Base-by-base conservation (phyloP, 2,113 vertebrate genomes). In the Callaeas wilsoni region DNA sequence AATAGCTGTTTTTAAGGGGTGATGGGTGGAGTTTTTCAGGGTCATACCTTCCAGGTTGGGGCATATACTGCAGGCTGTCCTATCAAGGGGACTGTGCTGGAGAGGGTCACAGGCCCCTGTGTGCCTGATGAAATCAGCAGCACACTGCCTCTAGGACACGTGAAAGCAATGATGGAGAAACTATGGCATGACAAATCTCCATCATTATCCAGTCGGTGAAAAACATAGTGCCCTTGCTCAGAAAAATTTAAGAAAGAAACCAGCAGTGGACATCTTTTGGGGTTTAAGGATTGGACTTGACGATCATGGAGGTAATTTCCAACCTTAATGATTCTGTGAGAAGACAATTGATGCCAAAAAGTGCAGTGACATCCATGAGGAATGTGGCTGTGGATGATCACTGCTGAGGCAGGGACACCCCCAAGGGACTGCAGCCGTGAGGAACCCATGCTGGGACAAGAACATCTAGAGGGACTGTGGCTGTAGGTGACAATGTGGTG, bases 241-340 rank as follows among this genome's bases (percentile, higher is more conserved):
- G 42, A 60, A 27, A 41, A 35, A 62, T 13, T 50, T 71, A 56
- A 46, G n/a, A 44, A 91, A 91, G 13, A 62, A 83, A 57, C 12
- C 0, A 1, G 4, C 37, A 67, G 52, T 0, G 1, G 5, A 7
- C 30, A n/a, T 37, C 10, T 33, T 55, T 52, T 37, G 44, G 10
- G 27, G 13, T 44, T n/a, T 50, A 74, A 37, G 12, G 12, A 7
- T 11, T 16, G 8, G 18, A 50, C 18, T 13, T 56, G 16, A 29
- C 23, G 37, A 50, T 13, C 59, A 25, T 37, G 19, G 33, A 74
- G 4, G 18, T 20, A 52, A 65, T 74, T 65, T 65, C 44, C 27
- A 65, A 10, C 8, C 23, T 33, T 50, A 37, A 37, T 1, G 4
- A 50, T 23, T 81, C 44, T 33, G 16, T 35, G 7, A 32, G 25